Base-by-base conservation (phyloP, 2,113 vertebrate species). In the Eptesicus fuscus region DNA sequence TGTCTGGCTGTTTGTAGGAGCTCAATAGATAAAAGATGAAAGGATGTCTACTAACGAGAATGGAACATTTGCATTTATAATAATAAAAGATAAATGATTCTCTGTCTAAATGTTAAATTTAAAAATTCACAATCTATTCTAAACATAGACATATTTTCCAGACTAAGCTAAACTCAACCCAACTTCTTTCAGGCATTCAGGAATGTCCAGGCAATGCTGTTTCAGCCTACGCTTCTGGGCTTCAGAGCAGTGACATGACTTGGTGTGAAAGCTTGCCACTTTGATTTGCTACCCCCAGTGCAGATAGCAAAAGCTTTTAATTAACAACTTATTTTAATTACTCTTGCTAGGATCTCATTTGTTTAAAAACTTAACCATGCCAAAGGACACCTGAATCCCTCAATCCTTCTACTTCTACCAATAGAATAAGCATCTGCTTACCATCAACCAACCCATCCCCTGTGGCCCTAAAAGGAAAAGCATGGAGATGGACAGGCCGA, bases 251-350 rank as follows among this genome's bases (percentile, higher is more conserved):
- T 73, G 44, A 79, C 12, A 7, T 47, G 71, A 87, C 25, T 63
- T 59, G 51, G 30, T 76, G 16, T 51, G 35, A 97, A 80, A 90
- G 16, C 65, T 70, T 96, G 87, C 35, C 83, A 65, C 49, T 85
- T 90, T 70, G 80, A 92, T 95, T 94, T 87, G n/a, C 59, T 90
- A 91, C n/a, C 49, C 44, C 42, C 17, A 92, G 67, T 74, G 93
- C 40, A 97, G 53, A 82, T 0, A 88, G 42, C 47, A 73, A 82
- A 95, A 78, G 77, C 20, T 90, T 84, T 90, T 96, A 90, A 95
- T 91, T 92, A 96, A 86, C 22, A 37, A 35, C 17, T 90, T 80
- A 90, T 70, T 90, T 73, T 90, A 96, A 96, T 84, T 90, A 87
- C 13, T 65, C 71, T 65, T 63, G 9, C 11, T 42, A 96, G 35